Base-by-base conservation (phyloP, 2,113 vertebrate genomes). In the Thamnophis sirtalis region DNA sequence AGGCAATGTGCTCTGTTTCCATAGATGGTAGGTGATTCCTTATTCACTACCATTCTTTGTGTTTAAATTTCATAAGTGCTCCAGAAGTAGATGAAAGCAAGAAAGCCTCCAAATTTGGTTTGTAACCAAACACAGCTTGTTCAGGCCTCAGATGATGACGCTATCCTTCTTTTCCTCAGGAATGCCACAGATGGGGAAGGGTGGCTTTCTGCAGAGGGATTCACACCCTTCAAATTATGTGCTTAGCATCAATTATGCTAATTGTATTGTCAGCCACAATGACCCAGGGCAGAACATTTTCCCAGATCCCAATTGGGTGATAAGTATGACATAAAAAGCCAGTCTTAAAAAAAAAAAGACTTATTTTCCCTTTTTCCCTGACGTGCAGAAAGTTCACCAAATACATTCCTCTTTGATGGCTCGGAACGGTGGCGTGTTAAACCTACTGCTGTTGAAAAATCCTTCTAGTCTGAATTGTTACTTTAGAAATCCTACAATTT, bases 31-130 rank as follows among this genome's bases (percentile, higher is more conserved):
- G 43, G 43, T 43, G 80, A 86, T 89, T 92, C 91, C 87, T 89
- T 3, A 4, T 48, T 73, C 26, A 2, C 43, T 80, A 28, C 48
- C 26, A 80, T 49, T 58, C 28, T 60, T 63, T 85, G 91, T 60
- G 80, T 55, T 92, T 92, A 60, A 54, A 63, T 89, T 92, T 89
- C 89, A 89, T 58, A 80, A 86, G 86, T 24, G 55, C 48, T 89
- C n/a, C 38, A 43, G 88, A 89, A 50, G 88, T 43, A 63, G 49
- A 53, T 86, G 88, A 85, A 43, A 86, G 80, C 80, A 48, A 85
- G 55, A 73, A 86, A 53, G 28, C 80, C 80, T 50, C 4, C 33
- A 86, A 63, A 85, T 54, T 86, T 17, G n/a, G 22, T 84, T 11
- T 86, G 28, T 63, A 49, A 53, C n/a, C 87, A 63, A 63, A n/a